Percentiles rank a stretch among this genome's conserved stretches.
phyloP scores from a whole-genome alignment of 2,888 invertebrate genomes.

The Pheosia gnoma region DNA sequence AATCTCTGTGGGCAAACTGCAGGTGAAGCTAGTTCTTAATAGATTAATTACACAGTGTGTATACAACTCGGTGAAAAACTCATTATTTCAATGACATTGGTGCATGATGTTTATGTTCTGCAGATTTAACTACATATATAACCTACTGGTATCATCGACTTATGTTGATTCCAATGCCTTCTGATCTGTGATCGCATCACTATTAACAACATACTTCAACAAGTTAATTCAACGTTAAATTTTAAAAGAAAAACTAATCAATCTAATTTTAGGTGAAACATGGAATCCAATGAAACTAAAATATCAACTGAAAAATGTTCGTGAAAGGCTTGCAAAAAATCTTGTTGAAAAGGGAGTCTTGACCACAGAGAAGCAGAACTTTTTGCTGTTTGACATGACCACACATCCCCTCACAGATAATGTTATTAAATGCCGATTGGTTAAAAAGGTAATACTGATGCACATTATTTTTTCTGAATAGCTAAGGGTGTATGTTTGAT shows the following conservation, averaged over 20 bases:
- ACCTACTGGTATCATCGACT: too few species aligned
- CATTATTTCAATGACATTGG: too few species aligned
- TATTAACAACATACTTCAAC: background rate
- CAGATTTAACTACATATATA: too few species aligned
- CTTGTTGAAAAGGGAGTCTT: slow-evolving; percentile 99
- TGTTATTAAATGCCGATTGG: slow-evolving; percentile 96
- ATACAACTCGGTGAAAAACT: too few species aligned
- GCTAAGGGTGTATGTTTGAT: too few species aligned
- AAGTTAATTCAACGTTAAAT: background rate
- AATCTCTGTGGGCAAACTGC: too few species aligned
- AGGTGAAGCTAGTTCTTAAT: too few species aligned
- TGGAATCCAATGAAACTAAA: slow-evolving; percentile 99
- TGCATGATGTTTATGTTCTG: too few species aligned
- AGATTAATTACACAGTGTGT: too few species aligned
- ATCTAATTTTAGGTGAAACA: slow-evolving; percentile 91
- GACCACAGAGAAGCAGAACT: slow-evolving; percentile 99
- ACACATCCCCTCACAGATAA: slow-evolving; percentile 99
- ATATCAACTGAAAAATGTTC: slow-evolving; percentile 99
- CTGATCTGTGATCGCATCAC: too few species aligned
- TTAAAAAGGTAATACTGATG: slow-evolving; percentile 91
- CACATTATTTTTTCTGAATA: background rate
- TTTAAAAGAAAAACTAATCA: background rate
- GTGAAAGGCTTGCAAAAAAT: slow-evolving; percentile 99
- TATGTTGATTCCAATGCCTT: too few species aligned
- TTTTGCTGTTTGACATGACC: slow-evolving; percentile 99